Percentiles rank a stretch among this genome's conserved stretches.
Conservation (phyloP, 2,113 vertebrate genomes). For the Irena cyanogastra region DNA sequence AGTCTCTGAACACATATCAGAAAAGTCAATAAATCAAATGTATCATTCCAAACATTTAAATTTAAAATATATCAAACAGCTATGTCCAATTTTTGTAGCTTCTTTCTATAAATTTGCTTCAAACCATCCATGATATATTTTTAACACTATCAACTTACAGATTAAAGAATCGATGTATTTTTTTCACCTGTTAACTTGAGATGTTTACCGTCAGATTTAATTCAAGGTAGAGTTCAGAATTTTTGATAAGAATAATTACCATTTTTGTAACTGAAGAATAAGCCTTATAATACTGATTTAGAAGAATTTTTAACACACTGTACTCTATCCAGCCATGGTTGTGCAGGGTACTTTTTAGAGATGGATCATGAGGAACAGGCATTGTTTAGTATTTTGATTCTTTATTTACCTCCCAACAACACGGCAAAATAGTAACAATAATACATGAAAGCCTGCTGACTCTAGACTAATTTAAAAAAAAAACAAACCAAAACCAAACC, state of each 20-base stretch:
- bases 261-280: background rate
- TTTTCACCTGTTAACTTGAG: background rate
- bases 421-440: background rate
- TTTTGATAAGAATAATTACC: background rate
- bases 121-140: background rate
- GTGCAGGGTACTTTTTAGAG: background rate
- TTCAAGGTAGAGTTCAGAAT: background rate
- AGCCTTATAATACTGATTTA: background rate
- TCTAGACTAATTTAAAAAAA: background rate
- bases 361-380: background rate
- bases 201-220: background rate
- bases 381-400: background rate
- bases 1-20: background rate
- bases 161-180: background rate
- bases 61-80: background rate
- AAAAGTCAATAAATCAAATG: background rate
- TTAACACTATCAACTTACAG: background rate
- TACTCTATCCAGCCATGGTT: background rate
- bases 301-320: background rate
- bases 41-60: background rate
- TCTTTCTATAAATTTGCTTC: background rate
- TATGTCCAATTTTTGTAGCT: background rate
- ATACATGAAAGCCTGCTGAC: background rate
- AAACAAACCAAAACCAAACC: background rate
- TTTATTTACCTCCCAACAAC: background rate